Base-by-base conservation (phyloP, 2,113 vertebrate species). In the Phocoena phocoena region DNA sequence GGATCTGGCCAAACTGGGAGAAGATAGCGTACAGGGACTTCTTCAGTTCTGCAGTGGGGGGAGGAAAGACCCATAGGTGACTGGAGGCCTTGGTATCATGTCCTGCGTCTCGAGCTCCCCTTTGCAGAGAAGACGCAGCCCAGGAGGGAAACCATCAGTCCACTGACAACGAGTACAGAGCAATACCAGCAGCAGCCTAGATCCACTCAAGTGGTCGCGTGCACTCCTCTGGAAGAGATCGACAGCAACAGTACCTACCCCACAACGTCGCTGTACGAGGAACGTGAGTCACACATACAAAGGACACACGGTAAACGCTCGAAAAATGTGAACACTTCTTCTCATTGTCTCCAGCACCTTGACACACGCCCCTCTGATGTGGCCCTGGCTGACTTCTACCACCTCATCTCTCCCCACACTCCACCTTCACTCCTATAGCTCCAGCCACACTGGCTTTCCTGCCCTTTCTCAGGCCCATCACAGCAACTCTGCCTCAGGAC, bases 21-120 rank as follows among this genome's bases (percentile, higher is more conserved):
- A 99, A 99, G 95, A 99, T 99, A 84, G 99, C 99, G 2, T 99
- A 99, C 2, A 99, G 98, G 14, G 99, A 99, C 96, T 99, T 99
- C 97, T 99, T 99, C 97, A 99, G 97, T 97, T 99, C 99, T 99
- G 96, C 3, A 62, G 36, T 12, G 65, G 9, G 38, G n/a, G 12
- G 63, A 96, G 8, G 26, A 92, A 88, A 80, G 55, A 53, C 10
- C 20, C 5, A 70, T 1, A 2, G 3, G 20, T 87, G n/a, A 76
- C 50, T 26, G 53, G 28, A 73, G 26, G 73, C 33, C 26, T 31
- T 8, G 53, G 41, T 8, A 85, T 14, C 41, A 20, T 0, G 5
- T 50, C 20, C 38, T 85, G 17, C 36, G 6, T 13, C 14, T 14
- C 33, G 9, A 38, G 26, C 28, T 6, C 38, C 8, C 4, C 8